Base-by-base conservation (phyloP, 2,113 vertebrate genomes). In the Oreochromis spilurus region DNA sequence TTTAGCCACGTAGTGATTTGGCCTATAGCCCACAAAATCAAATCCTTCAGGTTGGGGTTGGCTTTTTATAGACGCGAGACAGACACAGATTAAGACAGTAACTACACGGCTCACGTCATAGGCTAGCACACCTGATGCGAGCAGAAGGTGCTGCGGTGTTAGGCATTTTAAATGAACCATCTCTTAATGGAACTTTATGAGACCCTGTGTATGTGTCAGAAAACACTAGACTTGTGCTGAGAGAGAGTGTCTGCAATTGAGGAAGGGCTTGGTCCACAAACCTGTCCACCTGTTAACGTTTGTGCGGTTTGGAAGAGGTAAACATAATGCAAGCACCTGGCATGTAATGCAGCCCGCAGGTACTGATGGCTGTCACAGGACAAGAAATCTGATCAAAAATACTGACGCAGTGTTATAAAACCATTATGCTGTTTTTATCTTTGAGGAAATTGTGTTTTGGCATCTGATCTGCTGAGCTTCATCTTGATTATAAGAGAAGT, bases 61-160 rank as follows among this genome's bases (percentile, higher is more conserved):
- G 87, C 88, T 93, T 91, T 92, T 90, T 84, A 86, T 91, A 89
- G 89, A 89, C 78, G 1, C 14, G 45, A 83, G 89, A 85, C 91
- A 89, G 90, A 91, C 65, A 52, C 83, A 78, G 88, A 91, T 91
- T 91, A 91, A 75, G 84, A 75, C 36, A 6, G 38, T 65, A 10
- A 55, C 19, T 85, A 34, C 58, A 77, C 2, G 40, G 45, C 29
- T 80, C 36, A 84, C 79, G 36, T 82, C 58, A 79, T 60, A 67
- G 72, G 36, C 9, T 53, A 11, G 79, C 31, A 60, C 60, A 88
- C 82, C n/a, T 62, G 75, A 53, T 26, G 40, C 43, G 8, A 54
- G 52, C 5, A 19, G 1, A 52, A 87, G 7, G 75, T 62, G 55
- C 75, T 77, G 0, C 4, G 2, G 24, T 24, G 38, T 48, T 29